Percentiles rank a stretch among this genome's conserved stretches.
Evolutionary conservation across 2,113 vertebrate genomes (phyloP).

Genomic region (Nesoenas mayeri): DNA sequence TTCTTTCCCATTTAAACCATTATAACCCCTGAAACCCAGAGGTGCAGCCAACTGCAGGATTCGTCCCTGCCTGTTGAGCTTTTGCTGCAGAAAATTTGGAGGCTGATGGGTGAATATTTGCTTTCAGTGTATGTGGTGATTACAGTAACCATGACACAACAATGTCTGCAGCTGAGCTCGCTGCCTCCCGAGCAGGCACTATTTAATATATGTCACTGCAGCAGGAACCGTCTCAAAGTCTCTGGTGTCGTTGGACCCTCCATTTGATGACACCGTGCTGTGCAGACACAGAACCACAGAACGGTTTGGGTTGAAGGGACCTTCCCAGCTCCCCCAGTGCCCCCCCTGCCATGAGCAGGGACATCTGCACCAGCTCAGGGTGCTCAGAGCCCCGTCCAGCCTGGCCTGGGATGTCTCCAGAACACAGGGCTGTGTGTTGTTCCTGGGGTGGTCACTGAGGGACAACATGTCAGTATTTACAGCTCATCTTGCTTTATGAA

Average conservation of each 20-base stretch:
- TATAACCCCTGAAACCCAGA: not conserved
- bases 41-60: not conserved
- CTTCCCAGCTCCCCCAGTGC: no score
- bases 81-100: not conserved
- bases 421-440: not conserved
- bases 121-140: not conserved
- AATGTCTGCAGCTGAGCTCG: not conserved
- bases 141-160: not conserved
- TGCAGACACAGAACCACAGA: not conserved
- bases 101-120: not conserved
- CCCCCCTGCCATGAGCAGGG: no score
- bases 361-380: no score
- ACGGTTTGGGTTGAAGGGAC: no score
- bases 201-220: not conserved
- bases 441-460: not conserved
- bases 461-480: fast-evolving
- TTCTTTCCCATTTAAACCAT: not conserved
- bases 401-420: no score
- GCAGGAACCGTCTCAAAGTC: not conserved
- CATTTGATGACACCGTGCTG: not conserved
- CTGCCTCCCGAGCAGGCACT: not conserved
- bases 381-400: no score
- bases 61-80: not conserved
- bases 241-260: fast-evolving
- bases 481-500: not conserved